phyloP scores from a whole-genome alignment of 2,797 vertebrate genomes.

The Schizothorax lantsangensis region DNA sequence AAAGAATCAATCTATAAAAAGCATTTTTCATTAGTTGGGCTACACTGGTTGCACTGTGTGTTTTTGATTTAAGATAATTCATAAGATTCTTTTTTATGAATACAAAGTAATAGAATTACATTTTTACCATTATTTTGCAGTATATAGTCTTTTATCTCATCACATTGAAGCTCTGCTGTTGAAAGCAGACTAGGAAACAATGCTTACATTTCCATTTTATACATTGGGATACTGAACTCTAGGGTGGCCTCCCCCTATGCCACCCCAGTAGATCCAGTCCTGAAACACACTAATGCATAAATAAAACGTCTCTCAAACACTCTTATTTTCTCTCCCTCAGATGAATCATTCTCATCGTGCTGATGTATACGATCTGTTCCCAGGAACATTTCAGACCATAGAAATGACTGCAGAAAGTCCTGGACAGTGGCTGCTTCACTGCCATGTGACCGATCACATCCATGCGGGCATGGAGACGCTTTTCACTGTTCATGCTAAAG shows the following conservation, averaged over 20 bases:
- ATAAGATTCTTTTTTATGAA: too few relatives aligned
- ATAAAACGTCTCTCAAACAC: not conserved
- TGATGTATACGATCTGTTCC: slow-evolving; percentile 84
- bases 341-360: slow-evolving; percentile 78
- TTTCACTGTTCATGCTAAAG: slow-evolving; percentile 63
- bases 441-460: slow-evolving; percentile 83
- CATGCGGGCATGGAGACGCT: slow-evolving; percentile 85
- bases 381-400: slow-evolving; percentile 84
- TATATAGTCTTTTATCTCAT: not conserved
- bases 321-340: slow-evolving; percentile 63
- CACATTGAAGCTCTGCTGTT: not conserved
- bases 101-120: too few relatives aligned
- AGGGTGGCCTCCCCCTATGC: too few relatives aligned
- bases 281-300: not conserved
- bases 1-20: too few relatives aligned
- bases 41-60: too few relatives aligned
- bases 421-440: slow-evolving; percentile 85
- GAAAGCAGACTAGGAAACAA: not conserved
- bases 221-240: too few relatives aligned
- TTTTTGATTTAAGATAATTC: too few relatives aligned
- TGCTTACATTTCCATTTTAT: not conserved
- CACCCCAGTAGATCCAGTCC: not conserved
- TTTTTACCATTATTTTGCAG: not conserved
- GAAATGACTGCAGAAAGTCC: slow-evolving; percentile 81
- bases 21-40: too few relatives aligned